phyloP scores from a whole-genome alignment of 2,888 invertebrate genomes.

The Zhengitettix transpicula region DNA sequence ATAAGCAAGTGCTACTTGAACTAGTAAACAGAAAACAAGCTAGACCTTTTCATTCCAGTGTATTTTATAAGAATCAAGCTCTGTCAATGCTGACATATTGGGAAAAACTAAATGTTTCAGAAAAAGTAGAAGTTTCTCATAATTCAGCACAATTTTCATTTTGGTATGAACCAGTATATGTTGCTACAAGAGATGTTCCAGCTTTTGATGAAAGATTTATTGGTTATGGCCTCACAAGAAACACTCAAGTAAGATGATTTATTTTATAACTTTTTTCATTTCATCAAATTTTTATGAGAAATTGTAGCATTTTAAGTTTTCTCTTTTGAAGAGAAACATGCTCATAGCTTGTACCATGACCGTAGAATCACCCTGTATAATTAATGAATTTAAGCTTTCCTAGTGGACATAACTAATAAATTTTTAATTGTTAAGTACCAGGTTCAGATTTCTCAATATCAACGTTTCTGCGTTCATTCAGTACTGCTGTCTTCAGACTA shows the following conservation, averaged over 20 bases:
- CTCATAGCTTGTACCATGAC: too few relatives aligned
- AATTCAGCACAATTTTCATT: conserved; percentile 19
- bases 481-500: too few relatives aligned
- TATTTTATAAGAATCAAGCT: conserved; percentile 23
- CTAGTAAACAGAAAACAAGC: conserved; percentile 19
- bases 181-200: conserved; percentile 20
- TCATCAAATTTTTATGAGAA: too few relatives aligned
- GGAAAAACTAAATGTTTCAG: conserved; percentile 15
- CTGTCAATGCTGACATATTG: conserved; percentile 20
- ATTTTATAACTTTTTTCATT: not conserved
- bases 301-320: too few relatives aligned
- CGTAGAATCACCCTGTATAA: too few relatives aligned
- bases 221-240: conserved; percentile 26
- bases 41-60: conserved; percentile 23
- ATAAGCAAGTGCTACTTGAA: conserved; percentile 19
- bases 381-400: too few relatives aligned
- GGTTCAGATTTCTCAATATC: too few relatives aligned
- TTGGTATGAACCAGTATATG: conserved; percentile 26
- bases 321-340: too few relatives aligned
- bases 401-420: too few relatives aligned
- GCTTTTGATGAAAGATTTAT: conserved; percentile 24
- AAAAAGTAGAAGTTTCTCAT: conserved; percentile 19
- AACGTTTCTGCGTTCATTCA: too few relatives aligned
- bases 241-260: conserved; percentile 21
- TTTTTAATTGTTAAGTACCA: too few relatives aligned